Conservation (phyloP, 1,140 invertebrate species). For the Euura lappo region DNA sequence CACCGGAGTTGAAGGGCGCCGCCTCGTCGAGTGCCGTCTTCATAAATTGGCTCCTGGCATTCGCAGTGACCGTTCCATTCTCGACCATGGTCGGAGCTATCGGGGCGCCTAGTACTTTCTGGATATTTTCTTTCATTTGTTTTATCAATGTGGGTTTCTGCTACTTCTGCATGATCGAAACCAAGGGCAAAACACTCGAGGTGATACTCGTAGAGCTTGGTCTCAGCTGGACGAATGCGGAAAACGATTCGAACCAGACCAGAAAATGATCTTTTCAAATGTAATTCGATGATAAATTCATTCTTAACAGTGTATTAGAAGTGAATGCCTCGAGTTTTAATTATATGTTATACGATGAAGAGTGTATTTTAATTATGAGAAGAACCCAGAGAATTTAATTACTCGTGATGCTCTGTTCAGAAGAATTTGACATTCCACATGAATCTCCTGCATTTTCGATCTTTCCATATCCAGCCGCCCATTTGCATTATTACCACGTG, state of each 20-base stretch:
- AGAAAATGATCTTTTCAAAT: too few species aligned
- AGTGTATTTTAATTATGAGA: background rate
- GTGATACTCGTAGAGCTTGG: slow-evolving; percentile 61
- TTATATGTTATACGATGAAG: background rate
- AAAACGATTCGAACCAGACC: too few species aligned
- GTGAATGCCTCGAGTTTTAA: too few species aligned
- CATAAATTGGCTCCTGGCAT: slow-evolving; percentile 74
- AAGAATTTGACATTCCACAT: too few species aligned
- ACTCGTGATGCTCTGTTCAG: background rate
- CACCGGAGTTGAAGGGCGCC: slow-evolving; percentile 69
- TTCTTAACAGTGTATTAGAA: too few species aligned
- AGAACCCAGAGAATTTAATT: background rate
- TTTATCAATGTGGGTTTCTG: slow-evolving; percentile 69
- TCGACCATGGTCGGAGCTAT: slow-evolving; percentile 63
- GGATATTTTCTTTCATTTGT: slow-evolving; percentile 72
- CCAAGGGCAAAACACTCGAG: slow-evolving; percentile 69
- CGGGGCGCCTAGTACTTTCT: slow-evolving; percentile 66
- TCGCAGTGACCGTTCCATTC: slow-evolving; percentile 72
- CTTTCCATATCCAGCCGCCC: too few species aligned
- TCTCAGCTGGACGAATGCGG: background rate
- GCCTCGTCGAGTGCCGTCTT: slow-evolving; percentile 69
- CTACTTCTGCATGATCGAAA: slow-evolving; percentile 67
- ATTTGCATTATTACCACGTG: too few species aligned
- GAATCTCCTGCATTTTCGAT: background rate
- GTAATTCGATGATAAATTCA: too few species aligned